phyloP scores from a whole-genome alignment of 2,888 invertebrate genomes.

The Meganola albula region DNA sequence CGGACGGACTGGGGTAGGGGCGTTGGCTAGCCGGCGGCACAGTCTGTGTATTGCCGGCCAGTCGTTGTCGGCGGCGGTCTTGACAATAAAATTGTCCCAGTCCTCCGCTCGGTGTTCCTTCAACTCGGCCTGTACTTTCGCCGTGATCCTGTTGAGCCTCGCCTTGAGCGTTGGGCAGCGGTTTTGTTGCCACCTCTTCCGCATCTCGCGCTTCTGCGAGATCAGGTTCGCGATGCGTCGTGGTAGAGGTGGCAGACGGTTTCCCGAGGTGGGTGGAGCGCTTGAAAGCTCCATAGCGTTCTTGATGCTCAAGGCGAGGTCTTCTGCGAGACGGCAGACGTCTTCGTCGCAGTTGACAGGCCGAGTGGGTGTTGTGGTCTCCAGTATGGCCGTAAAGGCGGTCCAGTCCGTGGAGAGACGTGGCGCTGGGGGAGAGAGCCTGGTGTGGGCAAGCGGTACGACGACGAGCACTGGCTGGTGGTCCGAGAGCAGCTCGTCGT shows the following conservation, averaged over 20 bases:
- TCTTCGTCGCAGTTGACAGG: not conserved
- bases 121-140: too few species aligned
- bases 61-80: not conserved
- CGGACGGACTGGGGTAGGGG: not conserved
- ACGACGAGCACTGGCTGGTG: constrained; percentile 2
- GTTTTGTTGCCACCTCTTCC: too few species aligned
- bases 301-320: not conserved
- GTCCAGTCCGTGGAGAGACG: not conserved
- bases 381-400: not conserved
- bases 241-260: not conserved
- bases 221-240: too few species aligned
- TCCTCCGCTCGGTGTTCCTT: not conserved
- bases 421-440: not conserved
- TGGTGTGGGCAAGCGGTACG: not conserved
- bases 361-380: not conserved
- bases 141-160: too few species aligned
- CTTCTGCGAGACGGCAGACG: not conserved
- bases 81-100: not conserved
- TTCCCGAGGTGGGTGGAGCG: not conserved
- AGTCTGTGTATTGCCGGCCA: not conserved
- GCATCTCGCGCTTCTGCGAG: too few species aligned
- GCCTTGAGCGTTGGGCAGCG: too few species aligned
- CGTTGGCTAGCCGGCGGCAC: not conserved
- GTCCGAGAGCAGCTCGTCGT: not conserved
- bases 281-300: not conserved